Base-by-base conservation (phyloP, 2,888 invertebrate species). In the Glyphotaelius pellucidus region DNA sequence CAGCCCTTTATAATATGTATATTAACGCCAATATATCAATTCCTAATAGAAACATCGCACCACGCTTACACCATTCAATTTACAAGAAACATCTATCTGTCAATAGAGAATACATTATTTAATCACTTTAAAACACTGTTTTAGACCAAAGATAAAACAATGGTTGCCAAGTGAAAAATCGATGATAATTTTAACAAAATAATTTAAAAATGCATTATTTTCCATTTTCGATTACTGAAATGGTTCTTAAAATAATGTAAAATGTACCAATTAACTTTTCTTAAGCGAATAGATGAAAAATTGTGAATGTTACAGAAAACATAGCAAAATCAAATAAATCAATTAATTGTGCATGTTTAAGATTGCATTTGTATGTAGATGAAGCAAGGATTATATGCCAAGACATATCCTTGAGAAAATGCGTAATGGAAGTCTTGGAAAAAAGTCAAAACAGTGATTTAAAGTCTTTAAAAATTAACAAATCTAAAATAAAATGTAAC, bases 31-130 rank as follows among this genome's bases (percentile, higher is more conserved):
- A 32, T 67, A 81, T 32, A 81, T n/a, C 47, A 86, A 86, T 42
- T 42, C 42, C 42, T 86, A 86, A 47, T 42, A 86, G 85, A 86
- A 86, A 86, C 85, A 86, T 86, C 47, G 42, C 85, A 86, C 85
- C 85, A 86, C 35, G 67, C 83, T 35, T 38, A 11, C 11, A 25
- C 83, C 83, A 35, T 83, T 38, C 35, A 83, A 83, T 83, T 83
- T 83, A 83, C 83, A 83, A 35, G 25, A 83, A 35, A 35, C 35
- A 35, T 83, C 35, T 83, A 35, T 32, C 35, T 32, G 19, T 25
- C 25, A 83, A 83, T 83, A 32, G 83, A 83, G 83, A 25, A 35
- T 35, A 83, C 31, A 35, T 83, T 83, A 35, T 83, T 83, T 83
- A 32, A 83, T 38, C 2, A 83, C 83, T 25, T 67, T 67, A 67